Base-by-base conservation (phyloP, 2,888 invertebrate genomes). In the Chrysomela aeneicollis region DNA sequence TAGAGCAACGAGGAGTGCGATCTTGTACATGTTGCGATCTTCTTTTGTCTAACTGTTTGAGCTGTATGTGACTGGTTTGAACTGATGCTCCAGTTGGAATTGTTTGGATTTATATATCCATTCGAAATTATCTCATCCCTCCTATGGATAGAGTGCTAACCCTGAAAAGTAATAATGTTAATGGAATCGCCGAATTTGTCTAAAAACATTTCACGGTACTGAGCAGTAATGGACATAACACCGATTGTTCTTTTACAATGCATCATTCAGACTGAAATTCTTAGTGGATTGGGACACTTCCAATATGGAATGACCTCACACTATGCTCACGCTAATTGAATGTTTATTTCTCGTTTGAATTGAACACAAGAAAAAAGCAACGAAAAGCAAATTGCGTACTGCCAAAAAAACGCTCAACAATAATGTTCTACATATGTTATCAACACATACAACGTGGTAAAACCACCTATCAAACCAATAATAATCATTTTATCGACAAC, bases 271-370 rank as follows among this genome's bases (percentile, higher is more conserved):
- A 42, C 8, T 15, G 12, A 12, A 15, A 42, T 42, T 15, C 10
- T 42, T 15, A 42, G 42, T 42, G 42, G 42, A 42, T 42, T 42
- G 42, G 12, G 42, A 42, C 42, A 42, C n/a, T 42, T 8, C 15
- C 42, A 42, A n/a, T 15, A 42, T n/a, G 42, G 42, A 42, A 42
- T 42, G 42, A 15, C 42, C 42, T 42, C 15, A 42, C 42, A 42
- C 15, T 42, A 42, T 42, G n/a, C 42, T 42, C n/a, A 42, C 3
- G 15, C 4, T 42, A 15, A 42, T 42, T 42, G 42, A 42, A 42
- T 42, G 42, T 15, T 15, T 15, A 26, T n/a, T 42, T 42, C n/a
- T 15, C 15, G 12, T 42, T 42, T 4, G 4, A 42, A 42, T 15
- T 42, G 42, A 15, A 42, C 9, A 15, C 6, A 42, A 15, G n/a